Evolutionary conservation across 1,140 invertebrate species (phyloP), one percentile per base, ranked within the genome.

Genomic region (Pollicipes pollicipes): DNA sequence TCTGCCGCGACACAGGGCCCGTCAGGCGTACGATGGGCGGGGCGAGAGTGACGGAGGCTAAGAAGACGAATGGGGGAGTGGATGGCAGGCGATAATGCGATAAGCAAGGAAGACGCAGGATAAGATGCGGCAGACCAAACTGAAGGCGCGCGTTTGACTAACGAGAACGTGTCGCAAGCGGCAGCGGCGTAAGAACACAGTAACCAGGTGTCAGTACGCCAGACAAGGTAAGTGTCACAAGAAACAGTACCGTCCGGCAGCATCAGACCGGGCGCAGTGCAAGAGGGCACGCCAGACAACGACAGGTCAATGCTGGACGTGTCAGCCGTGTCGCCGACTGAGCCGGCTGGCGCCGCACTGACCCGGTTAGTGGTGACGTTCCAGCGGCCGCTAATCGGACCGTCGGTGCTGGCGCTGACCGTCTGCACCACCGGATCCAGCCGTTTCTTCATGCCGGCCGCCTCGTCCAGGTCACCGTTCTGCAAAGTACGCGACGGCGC

Each of bases 381-480:
- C 84, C 85, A 86, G 72, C 81, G 83, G 28, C 83, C 82, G 74
- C 78, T 83, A 26, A 81, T 76, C 72, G 74, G 71, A 72, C 74
- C 78, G 69, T 75, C 45, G 72, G 73, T 64, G 73, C 77, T 77
- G 28, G 80, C 77, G 73, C 77, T 75, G 76, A 76, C 75, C 35
- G 83, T 77, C 35, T 83, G 74, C 73, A 83, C 76, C 69, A 84
- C 74, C 70, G 80, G 79, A 75, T 84, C 81, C 69, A 82, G 74
- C 72, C 84, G 83, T 73, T 84, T 85, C 71, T 82, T 83, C 28
- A 88, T 79, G 0, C 89, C 89, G 76, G 83, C 82, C 45, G 88
- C 84, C 76, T 88, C 85, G 79, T 91, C 89, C 75, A 92, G 82
- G 73, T 80, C 80, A 16, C 76, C 79, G 71, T 82, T 83, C 85